A percentile compares a stretch with the other conserved stretches of the same genome.
Conservation (phyloP, 2,888 invertebrate genomes). For the Pecten maximus region DNA sequence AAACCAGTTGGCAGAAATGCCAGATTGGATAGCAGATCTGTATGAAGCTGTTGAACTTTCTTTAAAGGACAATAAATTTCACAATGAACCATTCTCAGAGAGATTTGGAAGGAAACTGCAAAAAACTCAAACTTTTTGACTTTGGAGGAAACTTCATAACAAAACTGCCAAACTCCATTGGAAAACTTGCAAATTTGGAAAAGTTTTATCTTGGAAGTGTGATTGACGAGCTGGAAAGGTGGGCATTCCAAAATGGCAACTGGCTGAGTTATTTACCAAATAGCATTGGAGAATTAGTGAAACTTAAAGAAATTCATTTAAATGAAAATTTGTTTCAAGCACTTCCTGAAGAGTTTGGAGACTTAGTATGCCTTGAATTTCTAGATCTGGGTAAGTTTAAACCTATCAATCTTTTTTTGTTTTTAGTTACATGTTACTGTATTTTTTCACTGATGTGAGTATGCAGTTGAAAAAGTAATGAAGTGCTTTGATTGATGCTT, state of each 20-base stretch:
- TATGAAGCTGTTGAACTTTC: conserved; percentile 63
- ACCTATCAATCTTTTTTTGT: neutral
- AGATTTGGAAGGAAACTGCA: conserved; percentile 63
- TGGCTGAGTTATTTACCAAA: conserved; percentile 72
- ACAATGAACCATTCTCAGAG: conserved; percentile 60
- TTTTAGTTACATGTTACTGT: too few relatives aligned
- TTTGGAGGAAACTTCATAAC: conserved; percentile 75
- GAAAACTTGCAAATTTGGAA: conserved; percentile 68
- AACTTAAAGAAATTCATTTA: conserved; percentile 67
- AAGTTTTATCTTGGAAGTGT: conserved; percentile 74
- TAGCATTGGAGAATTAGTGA: conserved; percentile 67
- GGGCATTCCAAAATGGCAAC: conserved; percentile 78
- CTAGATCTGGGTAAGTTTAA: conserved; percentile 74
- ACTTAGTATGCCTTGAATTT: conserved; percentile 70
- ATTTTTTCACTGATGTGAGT: too few relatives aligned
- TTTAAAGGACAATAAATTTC: conserved; percentile 70
- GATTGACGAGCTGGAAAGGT: conserved; percentile 74
- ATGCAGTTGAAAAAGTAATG: too few relatives aligned
- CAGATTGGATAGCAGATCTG: conserved; percentile 69
- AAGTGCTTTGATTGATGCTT: too few relatives aligned
- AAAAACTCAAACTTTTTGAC: conserved; percentile 66
- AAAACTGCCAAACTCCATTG: conserved; percentile 71
- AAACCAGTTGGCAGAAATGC: conserved; percentile 66
- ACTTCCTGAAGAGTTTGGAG: conserved; percentile 75
- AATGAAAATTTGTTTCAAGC: conserved; percentile 76